These are phyloP conservation scores for Paedocypris sp. DNA, from an alignment of 2,113 vertebrate species.

Conservation along the genomic window DNA sequence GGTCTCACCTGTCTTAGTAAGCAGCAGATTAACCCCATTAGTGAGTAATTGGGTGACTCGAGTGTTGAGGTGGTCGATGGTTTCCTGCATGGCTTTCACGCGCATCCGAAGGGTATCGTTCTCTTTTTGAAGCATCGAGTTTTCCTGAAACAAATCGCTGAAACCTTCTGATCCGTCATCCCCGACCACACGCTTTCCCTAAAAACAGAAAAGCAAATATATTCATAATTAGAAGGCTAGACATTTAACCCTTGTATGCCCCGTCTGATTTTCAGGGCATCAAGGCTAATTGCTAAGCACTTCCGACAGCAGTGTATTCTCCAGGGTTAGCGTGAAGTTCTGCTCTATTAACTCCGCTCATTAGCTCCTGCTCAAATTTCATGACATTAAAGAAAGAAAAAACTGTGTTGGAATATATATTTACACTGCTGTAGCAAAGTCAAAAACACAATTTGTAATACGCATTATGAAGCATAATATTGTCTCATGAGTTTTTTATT, in stretches of 20 bases:
- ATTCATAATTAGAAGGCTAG: background rate
- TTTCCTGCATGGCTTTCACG: conserved; percentile 96
- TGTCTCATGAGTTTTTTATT: no score
- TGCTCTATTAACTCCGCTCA: background rate
- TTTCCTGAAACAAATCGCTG: conserved; percentile 85
- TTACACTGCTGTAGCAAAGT: no score
- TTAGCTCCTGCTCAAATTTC: no score
- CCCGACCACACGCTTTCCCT: conserved; percentile 85
- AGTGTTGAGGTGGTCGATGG: conserved; percentile 85
- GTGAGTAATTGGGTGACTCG: conserved; percentile 85
- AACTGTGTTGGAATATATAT: no score
- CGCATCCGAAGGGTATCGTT: conserved; percentile 75
- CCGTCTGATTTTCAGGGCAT: background rate
- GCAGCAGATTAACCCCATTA: conserved; percentile 79
- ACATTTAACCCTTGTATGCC: background rate
- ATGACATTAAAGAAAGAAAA: no score
- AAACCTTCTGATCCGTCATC: conserved; percentile 79
- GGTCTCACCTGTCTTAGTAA: conserved; percentile 77
- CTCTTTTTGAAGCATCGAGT: conserved; percentile 86
- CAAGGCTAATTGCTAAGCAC: background rate
- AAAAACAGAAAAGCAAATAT: background rate
- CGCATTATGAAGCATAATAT: no score
- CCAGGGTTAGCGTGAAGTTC: background rate
- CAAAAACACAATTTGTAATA: no score
- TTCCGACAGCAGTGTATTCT: background rate